Conservation (phyloP, 2,113 vertebrate species). For the Ondatra zibethicus region DNA sequence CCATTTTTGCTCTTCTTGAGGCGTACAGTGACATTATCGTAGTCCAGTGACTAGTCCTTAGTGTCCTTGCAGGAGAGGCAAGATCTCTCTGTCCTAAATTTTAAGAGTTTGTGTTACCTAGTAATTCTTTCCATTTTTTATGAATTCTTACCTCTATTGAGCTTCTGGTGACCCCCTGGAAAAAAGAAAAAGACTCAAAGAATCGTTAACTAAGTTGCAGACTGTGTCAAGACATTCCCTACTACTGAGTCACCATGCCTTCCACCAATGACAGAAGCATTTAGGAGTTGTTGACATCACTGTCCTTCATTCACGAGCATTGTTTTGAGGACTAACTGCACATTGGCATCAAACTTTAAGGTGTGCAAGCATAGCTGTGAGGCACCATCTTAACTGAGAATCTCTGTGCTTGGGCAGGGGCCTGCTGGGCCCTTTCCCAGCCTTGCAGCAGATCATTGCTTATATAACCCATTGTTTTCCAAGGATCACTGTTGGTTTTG, state of each 20-base stretch:
- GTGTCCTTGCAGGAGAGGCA: background rate
- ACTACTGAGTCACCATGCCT: background rate
- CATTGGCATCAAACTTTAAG: background rate
- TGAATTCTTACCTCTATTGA: background rate
- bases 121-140: background rate
- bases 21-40: too few relatives aligned
- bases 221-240: background rate
- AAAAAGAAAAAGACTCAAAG: background rate
- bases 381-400: background rate
- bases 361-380: background rate
- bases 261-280: background rate
- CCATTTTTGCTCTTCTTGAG: background rate
- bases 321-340: background rate
- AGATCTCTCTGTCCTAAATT: background rate
- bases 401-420: background rate
- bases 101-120: background rate
- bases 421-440: background rate
- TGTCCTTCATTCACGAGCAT: background rate
- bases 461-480: background rate
- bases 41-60: background rate
- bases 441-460: background rate
- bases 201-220: background rate
- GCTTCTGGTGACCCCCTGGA: background rate
- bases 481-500: background rate
- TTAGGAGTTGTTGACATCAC: background rate